Conservation (phyloP, 2,888 invertebrate genomes). For the Acronicta aceris region DNA sequence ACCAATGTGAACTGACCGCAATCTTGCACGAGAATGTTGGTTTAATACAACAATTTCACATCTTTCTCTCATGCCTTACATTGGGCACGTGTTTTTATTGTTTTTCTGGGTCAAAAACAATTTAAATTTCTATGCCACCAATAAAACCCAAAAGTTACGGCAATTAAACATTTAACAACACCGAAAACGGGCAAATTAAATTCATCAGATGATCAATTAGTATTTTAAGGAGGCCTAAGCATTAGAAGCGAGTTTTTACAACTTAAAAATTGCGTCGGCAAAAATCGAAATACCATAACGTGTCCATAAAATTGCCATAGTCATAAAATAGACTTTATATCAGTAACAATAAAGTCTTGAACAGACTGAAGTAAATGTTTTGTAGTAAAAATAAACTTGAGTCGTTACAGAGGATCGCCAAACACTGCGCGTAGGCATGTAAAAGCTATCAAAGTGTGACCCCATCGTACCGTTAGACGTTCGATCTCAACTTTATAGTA, state of each 20-base stretch:
- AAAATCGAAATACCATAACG: constrained; percentile 18
- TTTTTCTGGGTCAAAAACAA: constrained; percentile 4
- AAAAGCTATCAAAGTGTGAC: constrained; percentile 39
- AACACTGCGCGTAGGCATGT: constrained; percentile 25
- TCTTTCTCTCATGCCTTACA: neutral
- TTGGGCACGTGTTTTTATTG: neutral
- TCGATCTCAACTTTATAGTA: constrained; percentile 55
- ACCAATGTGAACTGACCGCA: too few relatives aligned
- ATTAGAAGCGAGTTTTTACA: neutral
- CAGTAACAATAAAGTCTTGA: constrained; percentile 7
- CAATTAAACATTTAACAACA: constrained; percentile 8
- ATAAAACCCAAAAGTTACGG: constrained; percentile 15
- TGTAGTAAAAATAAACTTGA: constrained; percentile 16
- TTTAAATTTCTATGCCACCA: constrained; percentile 7
- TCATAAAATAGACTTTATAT: constrained; percentile 13
- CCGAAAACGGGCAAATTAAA: constrained; percentile 5
- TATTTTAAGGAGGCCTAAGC: constrained; percentile 11
- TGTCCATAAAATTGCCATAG: constrained; percentile 6
- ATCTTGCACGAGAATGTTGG: too few relatives aligned
- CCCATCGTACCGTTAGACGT: constrained; percentile 34
- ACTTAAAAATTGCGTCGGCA: constrained; percentile 13
- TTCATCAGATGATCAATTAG: constrained; percentile 16
- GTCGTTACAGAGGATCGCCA: neutral
- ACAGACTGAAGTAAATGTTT: constrained; percentile 7
- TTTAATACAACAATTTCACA: neutral